phyloP scores from a whole-genome alignment of 35 echinoderm and acorn worm genomes.

The Acanthaster planci region DNA sequence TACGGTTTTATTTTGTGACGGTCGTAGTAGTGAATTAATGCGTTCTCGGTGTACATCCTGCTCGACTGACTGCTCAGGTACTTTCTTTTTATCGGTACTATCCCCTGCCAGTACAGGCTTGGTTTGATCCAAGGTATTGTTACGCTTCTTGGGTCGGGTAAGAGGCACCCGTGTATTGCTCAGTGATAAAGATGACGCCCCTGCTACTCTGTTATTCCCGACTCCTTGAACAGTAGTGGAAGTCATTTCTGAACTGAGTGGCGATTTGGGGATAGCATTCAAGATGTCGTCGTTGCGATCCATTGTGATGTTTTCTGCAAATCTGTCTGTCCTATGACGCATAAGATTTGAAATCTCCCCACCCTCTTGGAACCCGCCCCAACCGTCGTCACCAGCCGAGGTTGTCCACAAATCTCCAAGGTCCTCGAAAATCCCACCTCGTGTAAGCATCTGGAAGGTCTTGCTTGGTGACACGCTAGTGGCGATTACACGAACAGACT shows the following conservation, averaged over 20 bases:
- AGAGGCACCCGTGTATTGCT: not conserved
- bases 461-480: not conserved
- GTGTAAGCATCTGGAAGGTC: not conserved
- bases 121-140: not conserved
- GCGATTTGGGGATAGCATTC: too few relatives aligned
- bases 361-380: too few relatives aligned
- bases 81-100: too few relatives aligned
- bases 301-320: too few relatives aligned
- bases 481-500: not conserved
- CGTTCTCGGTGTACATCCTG: constrained; percentile 10
- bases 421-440: not conserved
- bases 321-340: too few relatives aligned
- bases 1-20: not conserved
- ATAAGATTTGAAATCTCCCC: too few relatives aligned
- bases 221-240: too few relatives aligned
- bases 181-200: too few relatives aligned
- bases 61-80: not conserved
- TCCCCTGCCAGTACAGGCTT: not conserved
- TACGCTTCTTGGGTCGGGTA: not conserved
- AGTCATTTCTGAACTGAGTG: too few relatives aligned
- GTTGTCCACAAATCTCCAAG: not conserved
- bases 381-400: too few relatives aligned
- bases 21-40: not conserved
- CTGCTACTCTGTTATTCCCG: too few relatives aligned
- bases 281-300: too few relatives aligned